Evolutionary conservation across 2,113 vertebrate species (phyloP).

Genomic region (Mustela nigripes): DNA sequence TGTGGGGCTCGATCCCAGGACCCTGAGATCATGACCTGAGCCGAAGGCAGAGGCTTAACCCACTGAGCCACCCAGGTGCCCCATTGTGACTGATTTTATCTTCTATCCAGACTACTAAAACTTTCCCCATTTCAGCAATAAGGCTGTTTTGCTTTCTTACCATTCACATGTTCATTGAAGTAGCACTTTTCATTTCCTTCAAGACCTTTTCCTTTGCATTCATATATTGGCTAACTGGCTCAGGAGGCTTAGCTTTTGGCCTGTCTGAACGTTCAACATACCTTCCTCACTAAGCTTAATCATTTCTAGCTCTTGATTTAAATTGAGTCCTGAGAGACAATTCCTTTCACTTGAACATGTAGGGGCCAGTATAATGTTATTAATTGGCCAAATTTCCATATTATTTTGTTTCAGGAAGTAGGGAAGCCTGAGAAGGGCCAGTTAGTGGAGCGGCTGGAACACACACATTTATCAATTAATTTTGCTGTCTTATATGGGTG

Average conservation of each 20-base stretch:
- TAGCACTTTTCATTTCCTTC: not conserved
- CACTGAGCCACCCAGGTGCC: too few species aligned
- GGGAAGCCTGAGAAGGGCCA: not conserved
- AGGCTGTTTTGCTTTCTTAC: not conserved
- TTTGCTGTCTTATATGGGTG: not conserved
- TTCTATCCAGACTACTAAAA: not conserved
- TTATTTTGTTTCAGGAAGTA: not conserved
- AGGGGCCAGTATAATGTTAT: not conserved
- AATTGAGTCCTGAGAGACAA: not conserved
- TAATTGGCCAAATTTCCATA: not conserved
- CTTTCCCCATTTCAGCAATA: not conserved
- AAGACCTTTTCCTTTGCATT: not conserved
- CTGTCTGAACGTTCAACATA: not conserved
- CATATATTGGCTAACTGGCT: not conserved
- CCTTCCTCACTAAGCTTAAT: not conserved
- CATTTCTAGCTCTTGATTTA: not conserved
- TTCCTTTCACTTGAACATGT: not conserved
- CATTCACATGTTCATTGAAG: not conserved
- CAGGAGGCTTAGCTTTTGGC: not conserved
- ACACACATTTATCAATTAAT: not conserved
- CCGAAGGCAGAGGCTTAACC: too few species aligned
- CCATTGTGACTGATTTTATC: not conserved
- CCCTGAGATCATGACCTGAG: too few species aligned
- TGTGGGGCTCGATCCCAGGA: too few species aligned
- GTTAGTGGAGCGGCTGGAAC: not conserved